These are phyloP conservation scores for Parazoanthus atlanticus DNA, from an alignment of 92 coral and sea anemone species.

Conservation along the genomic window DNA sequence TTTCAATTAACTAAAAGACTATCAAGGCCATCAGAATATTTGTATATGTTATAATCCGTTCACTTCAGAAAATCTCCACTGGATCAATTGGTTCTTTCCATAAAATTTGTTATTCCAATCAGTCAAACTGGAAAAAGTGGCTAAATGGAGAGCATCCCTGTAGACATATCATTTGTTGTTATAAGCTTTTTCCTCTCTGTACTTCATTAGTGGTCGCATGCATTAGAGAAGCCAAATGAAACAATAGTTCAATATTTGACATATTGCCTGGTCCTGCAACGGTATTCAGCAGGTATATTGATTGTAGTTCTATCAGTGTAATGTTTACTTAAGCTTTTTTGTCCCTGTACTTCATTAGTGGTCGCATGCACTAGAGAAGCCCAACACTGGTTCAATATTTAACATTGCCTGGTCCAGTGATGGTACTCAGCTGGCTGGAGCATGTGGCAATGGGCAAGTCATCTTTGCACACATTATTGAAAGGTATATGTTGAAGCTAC, in stretches of 20 bases:
- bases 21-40: too few species aligned
- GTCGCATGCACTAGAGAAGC: constrained; percentile 96
- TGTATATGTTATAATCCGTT: too few species aligned
- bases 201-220: constrained; percentile 82
- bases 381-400: constrained; percentile 93
- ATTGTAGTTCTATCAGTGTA: too few species aligned
- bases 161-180: too few species aligned
- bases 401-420: constrained; percentile 99
- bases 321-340: not conserved
- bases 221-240: constrained; percentile 95
- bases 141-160: too few species aligned
- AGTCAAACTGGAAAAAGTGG: too few species aligned
- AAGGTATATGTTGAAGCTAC: constrained; percentile 57
- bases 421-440: constrained; percentile 98
- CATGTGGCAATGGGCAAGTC: constrained; percentile 99
- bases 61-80: too few species aligned
- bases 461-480: constrained; percentile 97
- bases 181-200: not conserved
- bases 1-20: not conserved
- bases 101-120: too few species aligned
- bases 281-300: constrained; percentile 55
- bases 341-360: constrained; percentile 52
- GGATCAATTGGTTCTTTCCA: too few species aligned
- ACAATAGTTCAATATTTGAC: constrained; percentile 91
- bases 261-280: constrained; percentile 97